Evolutionary conservation across 2,113 vertebrate species (phyloP).

Genomic region (Rhinopomastus cyanomelas): DNA sequence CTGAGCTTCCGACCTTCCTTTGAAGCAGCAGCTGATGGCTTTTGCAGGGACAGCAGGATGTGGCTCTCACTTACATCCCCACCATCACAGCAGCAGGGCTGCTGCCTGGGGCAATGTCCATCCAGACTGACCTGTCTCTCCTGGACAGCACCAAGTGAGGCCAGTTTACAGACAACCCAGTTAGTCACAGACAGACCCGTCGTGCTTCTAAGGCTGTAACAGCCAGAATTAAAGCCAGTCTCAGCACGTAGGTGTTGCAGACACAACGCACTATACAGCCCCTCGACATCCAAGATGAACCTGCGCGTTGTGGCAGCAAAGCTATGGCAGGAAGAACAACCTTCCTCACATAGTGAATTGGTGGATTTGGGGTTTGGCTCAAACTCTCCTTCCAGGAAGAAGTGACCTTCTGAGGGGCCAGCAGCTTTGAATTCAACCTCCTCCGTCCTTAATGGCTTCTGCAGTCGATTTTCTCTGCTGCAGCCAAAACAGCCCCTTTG

Average conservation of each 20-base stretch:
- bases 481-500: conserved; percentile 62
- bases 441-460: conserved; percentile 40
- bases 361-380: neutral
- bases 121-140: neutral
- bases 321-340: neutral
- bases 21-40: neutral
- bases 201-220: neutral
- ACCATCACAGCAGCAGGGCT: neutral
- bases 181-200: neutral
- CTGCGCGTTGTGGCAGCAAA: neutral
- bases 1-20: neutral
- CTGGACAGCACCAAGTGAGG: neutral
- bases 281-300: neutral
- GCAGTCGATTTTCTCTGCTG: conserved; percentile 22
- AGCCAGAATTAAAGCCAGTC: neutral
- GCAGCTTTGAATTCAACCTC: conserved; percentile 10
- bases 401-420: neutral
- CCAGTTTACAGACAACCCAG: neutral
- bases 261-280: neutral
- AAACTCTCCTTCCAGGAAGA: neutral
- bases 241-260: neutral
- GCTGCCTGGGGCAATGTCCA: neutral
- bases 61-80: neutral
- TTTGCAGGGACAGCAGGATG: neutral
- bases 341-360: neutral